Conservation (phyloP, 2,113 vertebrate genomes). For the Vulpes vulpes region DNA sequence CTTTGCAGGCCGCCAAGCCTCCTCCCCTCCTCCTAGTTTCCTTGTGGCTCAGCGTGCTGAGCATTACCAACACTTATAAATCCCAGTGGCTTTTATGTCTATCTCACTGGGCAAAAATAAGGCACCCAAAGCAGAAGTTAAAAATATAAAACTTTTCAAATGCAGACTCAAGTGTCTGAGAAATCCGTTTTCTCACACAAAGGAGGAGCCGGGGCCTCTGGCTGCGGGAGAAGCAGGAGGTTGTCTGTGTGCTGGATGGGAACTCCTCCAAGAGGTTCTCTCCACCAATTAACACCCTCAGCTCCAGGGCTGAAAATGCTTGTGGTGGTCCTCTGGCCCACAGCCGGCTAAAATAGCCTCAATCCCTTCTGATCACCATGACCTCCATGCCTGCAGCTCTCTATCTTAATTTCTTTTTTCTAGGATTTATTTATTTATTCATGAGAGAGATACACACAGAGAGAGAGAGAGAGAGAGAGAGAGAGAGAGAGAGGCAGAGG, state of each 20-base stretch:
- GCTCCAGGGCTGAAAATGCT: not conserved
- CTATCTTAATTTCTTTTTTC: not conserved
- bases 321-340: not conserved
- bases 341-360: not conserved
- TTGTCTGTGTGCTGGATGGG: not conserved
- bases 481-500: too few species aligned
- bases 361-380: not conserved
- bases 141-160: not conserved
- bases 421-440: too few species aligned
- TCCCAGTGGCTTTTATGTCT: not conserved
- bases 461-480: too few species aligned
- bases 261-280: not conserved
- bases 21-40: not conserved
- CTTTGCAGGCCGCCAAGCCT: accelerated
- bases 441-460: too few species aligned
- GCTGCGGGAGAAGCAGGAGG: not conserved
- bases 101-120: constrained; percentile 45
- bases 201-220: not conserved
- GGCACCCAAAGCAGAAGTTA: not conserved
- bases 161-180: not conserved
- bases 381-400: not conserved
- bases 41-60: accelerated
- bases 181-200: not conserved
- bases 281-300: not conserved
- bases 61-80: not conserved